Base-by-base conservation (phyloP, 1,140 invertebrate species). In the Vanessa atalanta region DNA sequence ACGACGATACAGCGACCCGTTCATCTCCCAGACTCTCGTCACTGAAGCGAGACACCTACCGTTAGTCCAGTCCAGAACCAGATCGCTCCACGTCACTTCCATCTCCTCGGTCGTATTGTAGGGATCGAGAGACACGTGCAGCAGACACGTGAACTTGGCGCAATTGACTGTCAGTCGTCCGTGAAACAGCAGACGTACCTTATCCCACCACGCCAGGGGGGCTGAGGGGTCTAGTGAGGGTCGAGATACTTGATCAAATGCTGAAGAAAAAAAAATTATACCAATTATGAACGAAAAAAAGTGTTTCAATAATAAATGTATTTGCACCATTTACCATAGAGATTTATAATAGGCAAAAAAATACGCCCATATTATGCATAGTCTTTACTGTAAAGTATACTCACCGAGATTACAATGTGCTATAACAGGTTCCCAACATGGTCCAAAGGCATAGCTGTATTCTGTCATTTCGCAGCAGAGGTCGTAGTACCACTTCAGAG, bases 51-150 rank as follows among this genome's bases (percentile, higher is more conserved):
- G 69, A 12, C 8, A 65, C 31, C 60, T 57, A 95, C 97, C 98
- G 92, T 98, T 98, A 1, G 97, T 98, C 98, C 98, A 99, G 82
- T 99, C 98, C 81, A 99, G 95, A 20, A 97, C 96, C 1, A 99
- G 94, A 78, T 98, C 95, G 9, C 95, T 96, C 98, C 99, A 99
- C 0, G 97, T 97, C 20, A 99, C 93, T 90, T 99, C 99, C 97
- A 99, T 99, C 91, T 99, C 97, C 90, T 99, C 99, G 0, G 99
- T 99, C 0, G 97, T 98, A 87, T 99, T 99, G 87, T 99, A 99
- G 0, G 99, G 99, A 94, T 99, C 98, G 7, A 99, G 93, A 0
- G 98, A 99, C 3, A 98, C 98, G 89, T 99, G 98, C 80, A 99
- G 88, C 50, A 98, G 93, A 16, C 99, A 95, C 3, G 97, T 98